Evolutionary conservation across 2,113 vertebrate genomes (phyloP).

Genomic region (Cottus gobio): DNA sequence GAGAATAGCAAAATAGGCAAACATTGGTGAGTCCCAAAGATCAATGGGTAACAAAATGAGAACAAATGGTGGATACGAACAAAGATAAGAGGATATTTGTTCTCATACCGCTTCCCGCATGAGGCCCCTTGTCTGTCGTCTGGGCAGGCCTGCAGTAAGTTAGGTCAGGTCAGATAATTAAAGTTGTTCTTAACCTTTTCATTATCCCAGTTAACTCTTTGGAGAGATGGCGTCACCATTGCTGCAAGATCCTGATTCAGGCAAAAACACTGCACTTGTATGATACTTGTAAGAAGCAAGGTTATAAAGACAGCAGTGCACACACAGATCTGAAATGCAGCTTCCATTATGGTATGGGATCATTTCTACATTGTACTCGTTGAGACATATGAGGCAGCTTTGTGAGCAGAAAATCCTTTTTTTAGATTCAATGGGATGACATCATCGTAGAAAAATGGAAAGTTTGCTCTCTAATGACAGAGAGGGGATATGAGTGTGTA

Average conservation of each 20-base stretch:
- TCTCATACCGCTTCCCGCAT: background rate
- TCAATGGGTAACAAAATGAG: background rate
- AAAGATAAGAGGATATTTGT: background rate
- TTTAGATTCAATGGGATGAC: conserved; percentile 28
- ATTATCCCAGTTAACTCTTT: background rate
- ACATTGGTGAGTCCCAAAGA: background rate
- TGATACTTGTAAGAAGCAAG: conserved; percentile 1
- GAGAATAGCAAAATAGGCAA: background rate
- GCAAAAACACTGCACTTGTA: conserved; percentile 23
- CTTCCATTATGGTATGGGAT: conserved; percentile 25
- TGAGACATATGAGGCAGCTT: background rate
- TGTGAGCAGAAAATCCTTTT: conserved; percentile 7
- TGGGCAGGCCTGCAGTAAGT: background rate
- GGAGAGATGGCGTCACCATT: conserved; percentile 12
- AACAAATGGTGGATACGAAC: background rate
- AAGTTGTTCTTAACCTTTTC: background rate
- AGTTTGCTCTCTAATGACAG: conserved; percentile 12
- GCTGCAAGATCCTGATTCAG: background rate
- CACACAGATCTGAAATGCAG: conserved; percentile 22
- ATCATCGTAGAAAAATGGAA: conserved; percentile 26
- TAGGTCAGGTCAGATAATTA: background rate
- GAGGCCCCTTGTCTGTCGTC: background rate
- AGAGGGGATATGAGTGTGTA: conserved; percentile 2
- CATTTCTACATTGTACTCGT: background rate
- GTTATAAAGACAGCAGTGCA: conserved; percentile 1